Conservation (phyloP, 2,888 invertebrate genomes). For the Apantesis nais region DNA sequence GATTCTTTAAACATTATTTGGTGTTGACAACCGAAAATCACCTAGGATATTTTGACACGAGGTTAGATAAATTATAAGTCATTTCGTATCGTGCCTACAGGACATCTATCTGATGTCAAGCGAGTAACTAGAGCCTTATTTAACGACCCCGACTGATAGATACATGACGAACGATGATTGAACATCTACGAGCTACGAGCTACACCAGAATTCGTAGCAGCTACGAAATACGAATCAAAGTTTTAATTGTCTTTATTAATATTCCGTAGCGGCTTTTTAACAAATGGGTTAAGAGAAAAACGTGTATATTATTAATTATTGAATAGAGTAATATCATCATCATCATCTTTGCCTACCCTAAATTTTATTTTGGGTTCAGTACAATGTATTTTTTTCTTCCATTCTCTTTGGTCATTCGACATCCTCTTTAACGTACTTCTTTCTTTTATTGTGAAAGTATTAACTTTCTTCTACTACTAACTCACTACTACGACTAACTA, state of each 20-base stretch:
- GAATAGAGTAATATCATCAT: neutral
- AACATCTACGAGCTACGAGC: constrained; percentile 39
- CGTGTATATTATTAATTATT: neutral
- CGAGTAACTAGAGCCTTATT: constrained; percentile 31
- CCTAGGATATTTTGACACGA: neutral
- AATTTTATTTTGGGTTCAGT: neutral
- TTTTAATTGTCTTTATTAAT: constrained; percentile 4
- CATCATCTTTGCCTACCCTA: neutral
- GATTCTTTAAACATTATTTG: neutral
- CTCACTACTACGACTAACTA: neutral
- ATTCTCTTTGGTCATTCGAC: too few relatives aligned
- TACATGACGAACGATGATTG: constrained; percentile 36
- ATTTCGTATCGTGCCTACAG: constrained; percentile 17
- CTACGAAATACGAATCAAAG: constrained; percentile 32
- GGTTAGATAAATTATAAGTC: neutral
- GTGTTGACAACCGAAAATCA: neutral
- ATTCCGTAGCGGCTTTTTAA: neutral
- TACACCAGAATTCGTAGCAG: constrained; percentile 37
- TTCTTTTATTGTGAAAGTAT: too few relatives aligned
- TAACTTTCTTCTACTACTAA: too few relatives aligned
- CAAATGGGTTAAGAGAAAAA: neutral
- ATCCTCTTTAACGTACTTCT: neutral
- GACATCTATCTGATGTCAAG: constrained; percentile 29
- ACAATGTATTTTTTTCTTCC: neutral
- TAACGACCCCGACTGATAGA: constrained; percentile 25